Conservation (phyloP, 23 tunicate genomes). For the Corella eumyota region DNA sequence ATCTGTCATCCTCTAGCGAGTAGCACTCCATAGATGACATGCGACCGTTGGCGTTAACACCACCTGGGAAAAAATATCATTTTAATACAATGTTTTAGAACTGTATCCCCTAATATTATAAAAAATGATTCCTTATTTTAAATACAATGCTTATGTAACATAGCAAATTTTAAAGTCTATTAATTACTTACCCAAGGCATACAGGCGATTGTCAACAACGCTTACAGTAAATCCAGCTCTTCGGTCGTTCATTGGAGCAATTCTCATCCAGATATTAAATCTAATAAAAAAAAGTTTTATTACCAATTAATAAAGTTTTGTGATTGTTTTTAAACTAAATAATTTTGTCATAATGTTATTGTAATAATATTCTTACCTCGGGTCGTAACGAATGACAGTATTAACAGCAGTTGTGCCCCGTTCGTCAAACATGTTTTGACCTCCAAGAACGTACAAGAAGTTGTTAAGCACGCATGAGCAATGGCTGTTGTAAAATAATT, state of each 20-base stretch:
- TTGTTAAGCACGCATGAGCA: conserved; percentile 97
- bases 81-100: background rate
- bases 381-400: conserved; percentile 92
- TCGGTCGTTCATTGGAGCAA: conserved; percentile 97
- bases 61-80: conserved; percentile 23
- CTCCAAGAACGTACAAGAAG: conserved; percentile 97
- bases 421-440: conserved; percentile 98
- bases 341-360: background rate
- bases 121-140: background rate
- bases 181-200: conserved; percentile 66
- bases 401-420: conserved; percentile 99
- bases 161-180: background rate
- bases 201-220: conserved; percentile 96
- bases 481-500: conserved; percentile 38
- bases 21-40: conserved; percentile 99
- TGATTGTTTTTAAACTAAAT: background rate
- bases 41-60: conserved; percentile 93
- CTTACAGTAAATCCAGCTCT: conserved; percentile 98
- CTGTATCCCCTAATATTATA: too few species aligned
- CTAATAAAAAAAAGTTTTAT: too few species aligned
- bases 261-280: conserved; percentile 99
- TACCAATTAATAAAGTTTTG: background rate
- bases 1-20: conserved; percentile 96
- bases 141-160: background rate
- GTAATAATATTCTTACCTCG: conserved; percentile 39